phyloP scores from a whole-genome alignment of 2,888 invertebrate species.

The Melipona bicolor region DNA sequence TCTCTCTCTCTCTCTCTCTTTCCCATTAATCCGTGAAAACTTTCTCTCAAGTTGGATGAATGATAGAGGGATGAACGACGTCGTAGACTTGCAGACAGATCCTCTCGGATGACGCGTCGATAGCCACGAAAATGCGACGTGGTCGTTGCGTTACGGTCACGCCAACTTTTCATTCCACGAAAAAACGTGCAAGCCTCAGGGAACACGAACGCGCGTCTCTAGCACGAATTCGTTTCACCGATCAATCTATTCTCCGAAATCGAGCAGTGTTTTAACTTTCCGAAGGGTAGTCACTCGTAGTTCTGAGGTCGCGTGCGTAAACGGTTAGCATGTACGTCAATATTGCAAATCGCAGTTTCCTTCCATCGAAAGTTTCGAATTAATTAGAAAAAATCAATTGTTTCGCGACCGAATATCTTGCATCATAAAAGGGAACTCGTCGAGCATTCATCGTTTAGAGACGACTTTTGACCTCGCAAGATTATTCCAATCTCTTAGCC shows the following conservation, averaged over 20 bases:
- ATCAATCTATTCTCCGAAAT: constrained; percentile 54
- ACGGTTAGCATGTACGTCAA: neutral
- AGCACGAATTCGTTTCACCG: constrained; percentile 17
- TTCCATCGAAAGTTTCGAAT: neutral
- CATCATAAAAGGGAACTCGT: no score
- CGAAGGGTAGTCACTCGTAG: neutral
- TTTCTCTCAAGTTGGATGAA: neutral
- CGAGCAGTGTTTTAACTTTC: constrained; percentile 27
- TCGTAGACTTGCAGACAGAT: neutral
- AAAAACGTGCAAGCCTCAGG: constrained; percentile 41
- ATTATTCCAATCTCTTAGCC: constrained; percentile 66
- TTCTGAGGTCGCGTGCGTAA: neutral
- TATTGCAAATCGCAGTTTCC: neutral
- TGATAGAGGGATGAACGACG: neutral
- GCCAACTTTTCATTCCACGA: constrained; percentile 63
- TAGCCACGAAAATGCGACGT: constrained; percentile 6
- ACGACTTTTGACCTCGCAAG: constrained; percentile 58
- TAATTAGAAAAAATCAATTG: neutral
- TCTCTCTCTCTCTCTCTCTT: neutral
- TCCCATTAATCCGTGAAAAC: neutral
- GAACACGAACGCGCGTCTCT: neutral
- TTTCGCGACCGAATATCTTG: neutral
- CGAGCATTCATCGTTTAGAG: constrained; percentile 16
- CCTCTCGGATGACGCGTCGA: constrained; percentile 22
- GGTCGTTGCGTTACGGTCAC: constrained; percentile 44